Conservation (phyloP, 2,888 invertebrate species). For the Galerucella pusilla region DNA sequence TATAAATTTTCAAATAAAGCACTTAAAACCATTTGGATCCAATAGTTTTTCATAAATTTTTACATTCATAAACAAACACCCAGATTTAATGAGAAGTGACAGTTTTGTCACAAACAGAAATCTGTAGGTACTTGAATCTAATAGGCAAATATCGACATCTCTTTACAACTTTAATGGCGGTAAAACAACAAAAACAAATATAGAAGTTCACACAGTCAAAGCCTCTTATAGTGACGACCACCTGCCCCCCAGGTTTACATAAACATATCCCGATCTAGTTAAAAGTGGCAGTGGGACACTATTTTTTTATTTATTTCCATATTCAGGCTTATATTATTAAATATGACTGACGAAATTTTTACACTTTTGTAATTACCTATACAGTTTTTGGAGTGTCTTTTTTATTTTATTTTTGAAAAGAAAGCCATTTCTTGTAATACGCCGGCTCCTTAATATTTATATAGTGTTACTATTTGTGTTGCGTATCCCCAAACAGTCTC, state of each 20-base stretch:
- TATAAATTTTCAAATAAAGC: background rate
- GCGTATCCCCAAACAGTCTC: conserved; percentile 63
- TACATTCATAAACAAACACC: too few species aligned
- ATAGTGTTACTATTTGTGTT: conserved; percentile 60
- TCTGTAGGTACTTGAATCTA: too few species aligned
- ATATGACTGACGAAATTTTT: conserved; percentile 61
- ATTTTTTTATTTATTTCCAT: conserved; percentile 5
- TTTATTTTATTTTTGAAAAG: conserved; percentile 50
- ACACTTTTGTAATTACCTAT: conserved; percentile 62
- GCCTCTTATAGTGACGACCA: too few species aligned
- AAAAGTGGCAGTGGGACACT: background rate
- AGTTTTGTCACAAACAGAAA: too few species aligned
- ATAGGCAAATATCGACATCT: too few species aligned
- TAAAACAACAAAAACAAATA: too few species aligned
- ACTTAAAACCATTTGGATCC: too few species aligned
- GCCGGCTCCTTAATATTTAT: conserved; percentile 50
- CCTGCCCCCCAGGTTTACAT: too few species aligned
- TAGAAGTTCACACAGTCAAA: background rate
- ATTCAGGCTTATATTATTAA: conserved; percentile 50
- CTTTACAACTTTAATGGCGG: too few species aligned
- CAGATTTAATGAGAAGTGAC: too few species aligned
- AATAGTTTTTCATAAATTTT: too few species aligned
- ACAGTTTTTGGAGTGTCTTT: conserved; percentile 60
- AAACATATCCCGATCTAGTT: too few species aligned
- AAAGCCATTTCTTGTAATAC: conserved; percentile 61